Conservation (phyloP, 2,113 vertebrate genomes). For the Labeo rohita region DNA sequence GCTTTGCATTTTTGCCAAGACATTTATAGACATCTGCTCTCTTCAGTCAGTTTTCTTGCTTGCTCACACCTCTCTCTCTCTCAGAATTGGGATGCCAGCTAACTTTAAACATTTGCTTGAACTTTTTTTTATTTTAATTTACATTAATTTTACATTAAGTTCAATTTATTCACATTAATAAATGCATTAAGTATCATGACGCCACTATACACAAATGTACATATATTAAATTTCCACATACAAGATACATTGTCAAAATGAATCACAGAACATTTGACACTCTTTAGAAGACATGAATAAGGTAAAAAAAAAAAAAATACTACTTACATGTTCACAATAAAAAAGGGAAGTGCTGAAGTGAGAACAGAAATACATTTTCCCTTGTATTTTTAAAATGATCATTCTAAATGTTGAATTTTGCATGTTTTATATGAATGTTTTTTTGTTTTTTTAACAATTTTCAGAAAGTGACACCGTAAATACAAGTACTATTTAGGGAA, state of each 20-base stretch:
- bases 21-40: slow-evolving; percentile 54
- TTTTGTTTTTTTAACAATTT: too few relatives aligned
- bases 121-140: not conserved
- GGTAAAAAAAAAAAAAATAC: not conserved
- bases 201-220: too few relatives aligned
- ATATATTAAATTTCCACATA: too few relatives aligned
- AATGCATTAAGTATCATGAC: not conserved
- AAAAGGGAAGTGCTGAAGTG: not conserved
- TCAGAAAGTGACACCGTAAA: too few relatives aligned
- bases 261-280: not conserved
- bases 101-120: not conserved
- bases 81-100: not conserved
- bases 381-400: too few relatives aligned
- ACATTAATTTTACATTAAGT: not conserved
- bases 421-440: too few relatives aligned
- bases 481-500: too few relatives aligned
- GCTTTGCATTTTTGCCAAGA: slow-evolving; percentile 34
- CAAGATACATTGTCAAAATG: not conserved
- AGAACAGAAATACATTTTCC: too few relatives aligned
- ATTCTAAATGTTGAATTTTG: too few relatives aligned
- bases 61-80: not conserved
- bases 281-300: not conserved
- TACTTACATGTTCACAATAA: not conserved
- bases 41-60: slow-evolving; percentile 23
- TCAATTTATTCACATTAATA: not conserved